Conservation (phyloP, 2,113 vertebrate genomes). For the Pangasianodon hypophthalmus region DNA sequence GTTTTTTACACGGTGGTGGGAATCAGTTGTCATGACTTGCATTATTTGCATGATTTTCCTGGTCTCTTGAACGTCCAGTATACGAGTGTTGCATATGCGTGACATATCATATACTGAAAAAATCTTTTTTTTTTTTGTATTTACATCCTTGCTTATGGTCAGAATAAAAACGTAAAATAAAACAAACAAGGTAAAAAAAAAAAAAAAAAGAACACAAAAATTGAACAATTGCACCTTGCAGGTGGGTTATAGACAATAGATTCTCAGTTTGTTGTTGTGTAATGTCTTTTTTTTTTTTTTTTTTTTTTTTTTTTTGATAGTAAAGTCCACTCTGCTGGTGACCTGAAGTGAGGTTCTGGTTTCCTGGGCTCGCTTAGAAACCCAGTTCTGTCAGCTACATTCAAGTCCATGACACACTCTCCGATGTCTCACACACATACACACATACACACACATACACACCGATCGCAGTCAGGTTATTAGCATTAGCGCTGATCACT, state of each 20-base stretch:
- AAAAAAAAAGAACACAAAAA: conserved; percentile 58
- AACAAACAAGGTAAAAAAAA: conserved; percentile 37
- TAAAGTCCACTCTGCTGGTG: conserved; percentile 77
- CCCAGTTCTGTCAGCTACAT: conserved; percentile 79
- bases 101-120: conserved; percentile 52
- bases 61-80: conserved; percentile 50
- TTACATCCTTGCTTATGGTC: conserved; percentile 77
- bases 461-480: not conserved
- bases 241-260: conserved; percentile 65
- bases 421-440: conserved; percentile 56
- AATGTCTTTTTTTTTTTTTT: conserved; percentile 47
- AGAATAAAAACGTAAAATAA: conserved; percentile 58
- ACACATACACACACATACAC: conserved; percentile 50
- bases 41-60: conserved; percentile 4
- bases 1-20: conserved; percentile 60
- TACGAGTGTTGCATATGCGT: conserved; percentile 66
- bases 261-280: conserved; percentile 70
- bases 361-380: conserved; percentile 68
- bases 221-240: conserved; percentile 75
- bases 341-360: conserved; percentile 77
- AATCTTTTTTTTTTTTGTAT: conserved; percentile 59
- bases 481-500: not conserved
- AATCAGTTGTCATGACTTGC: conserved; percentile 58
- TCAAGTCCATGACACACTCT: conserved; percentile 77
- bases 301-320: conserved; percentile 53